phyloP scores from a whole-genome alignment of 2,888 invertebrate species.

The Caenorhabditis imperialis region DNA sequence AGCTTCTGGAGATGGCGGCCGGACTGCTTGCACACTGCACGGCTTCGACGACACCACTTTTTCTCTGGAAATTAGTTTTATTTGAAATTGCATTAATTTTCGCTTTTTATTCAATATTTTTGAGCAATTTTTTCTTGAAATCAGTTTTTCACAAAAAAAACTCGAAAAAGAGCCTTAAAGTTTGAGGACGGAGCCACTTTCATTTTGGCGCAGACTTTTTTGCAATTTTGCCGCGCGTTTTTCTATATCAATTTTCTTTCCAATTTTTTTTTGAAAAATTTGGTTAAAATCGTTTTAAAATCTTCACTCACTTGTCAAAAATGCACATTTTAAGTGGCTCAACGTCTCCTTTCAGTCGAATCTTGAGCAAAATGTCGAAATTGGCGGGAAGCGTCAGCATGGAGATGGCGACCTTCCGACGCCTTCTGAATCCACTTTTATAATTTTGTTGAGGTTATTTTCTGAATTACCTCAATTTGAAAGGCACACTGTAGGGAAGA shows the following conservation, averaged over 20 bases:
- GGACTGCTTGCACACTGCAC: constrained; percentile 61
- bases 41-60: constrained; percentile 35
- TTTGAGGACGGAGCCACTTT: background rate
- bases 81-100: too few relatives aligned
- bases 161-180: background rate
- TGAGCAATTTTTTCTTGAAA: too few relatives aligned
- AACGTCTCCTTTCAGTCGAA: constrained; percentile 51
- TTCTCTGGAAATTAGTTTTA: constrained; percentile 37
- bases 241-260: too few relatives aligned
- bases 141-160: too few relatives aligned
- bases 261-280: too few relatives aligned
- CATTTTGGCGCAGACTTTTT: too few relatives aligned
- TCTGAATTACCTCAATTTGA: constrained; percentile 33
- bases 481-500: constrained; percentile 33
- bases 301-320: constrained; percentile 45
- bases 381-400: constrained; percentile 2
- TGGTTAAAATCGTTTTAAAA: too few relatives aligned
- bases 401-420: constrained; percentile 20
- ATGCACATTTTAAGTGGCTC: constrained; percentile 54
- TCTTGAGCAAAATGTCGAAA: constrained; percentile 29
- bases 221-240: too few relatives aligned
- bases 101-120: too few relatives aligned
- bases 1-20: constrained; percentile 49
- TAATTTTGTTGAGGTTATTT: too few relatives aligned
- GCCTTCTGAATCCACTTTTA: constrained; percentile 22